These are phyloP conservation scores for Pipistrellus pygmaeus DNA, from an alignment of 2,797 vertebrate genomes.

Conservation along the genomic window DNA sequence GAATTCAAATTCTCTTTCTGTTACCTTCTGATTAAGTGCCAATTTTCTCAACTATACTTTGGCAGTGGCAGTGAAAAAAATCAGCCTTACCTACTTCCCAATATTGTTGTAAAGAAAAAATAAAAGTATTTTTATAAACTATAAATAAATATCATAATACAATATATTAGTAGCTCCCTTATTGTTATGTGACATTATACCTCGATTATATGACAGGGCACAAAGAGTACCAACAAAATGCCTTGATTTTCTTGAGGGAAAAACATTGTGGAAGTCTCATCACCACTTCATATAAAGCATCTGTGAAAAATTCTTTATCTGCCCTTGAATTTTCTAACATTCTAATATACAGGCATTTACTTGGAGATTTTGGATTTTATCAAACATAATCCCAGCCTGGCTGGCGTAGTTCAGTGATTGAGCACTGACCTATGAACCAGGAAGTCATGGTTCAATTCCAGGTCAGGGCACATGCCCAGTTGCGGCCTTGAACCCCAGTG, in stretches of 20 bases:
- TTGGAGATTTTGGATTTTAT: background rate
- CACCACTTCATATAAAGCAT: background rate
- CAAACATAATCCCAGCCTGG: background rate
- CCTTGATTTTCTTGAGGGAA: constrained; percentile 26
- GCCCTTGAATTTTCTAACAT: background rate
- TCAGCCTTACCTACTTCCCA: background rate
- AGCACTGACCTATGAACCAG: background rate
- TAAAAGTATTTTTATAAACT: background rate
- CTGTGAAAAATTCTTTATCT: background rate
- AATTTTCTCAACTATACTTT: background rate
- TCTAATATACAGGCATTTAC: background rate
- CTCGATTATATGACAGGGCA: background rate
- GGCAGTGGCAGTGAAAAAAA: background rate
- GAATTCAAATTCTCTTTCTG: constrained; percentile 27
- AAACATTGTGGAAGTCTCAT: background rate
- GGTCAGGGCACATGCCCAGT: background rate
- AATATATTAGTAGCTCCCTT: background rate
- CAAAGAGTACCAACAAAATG: constrained; percentile 31
- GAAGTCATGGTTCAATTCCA: background rate
- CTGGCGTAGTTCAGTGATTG: background rate
- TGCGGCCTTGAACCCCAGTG: background rate
- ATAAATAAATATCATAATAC: background rate
- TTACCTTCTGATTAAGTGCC: background rate
- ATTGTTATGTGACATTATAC: background rate
- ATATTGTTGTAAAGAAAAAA: background rate